Evolutionary conservation across 2,888 invertebrate species (phyloP).

Genomic region (Disparrhopalites patrizii): DNA sequence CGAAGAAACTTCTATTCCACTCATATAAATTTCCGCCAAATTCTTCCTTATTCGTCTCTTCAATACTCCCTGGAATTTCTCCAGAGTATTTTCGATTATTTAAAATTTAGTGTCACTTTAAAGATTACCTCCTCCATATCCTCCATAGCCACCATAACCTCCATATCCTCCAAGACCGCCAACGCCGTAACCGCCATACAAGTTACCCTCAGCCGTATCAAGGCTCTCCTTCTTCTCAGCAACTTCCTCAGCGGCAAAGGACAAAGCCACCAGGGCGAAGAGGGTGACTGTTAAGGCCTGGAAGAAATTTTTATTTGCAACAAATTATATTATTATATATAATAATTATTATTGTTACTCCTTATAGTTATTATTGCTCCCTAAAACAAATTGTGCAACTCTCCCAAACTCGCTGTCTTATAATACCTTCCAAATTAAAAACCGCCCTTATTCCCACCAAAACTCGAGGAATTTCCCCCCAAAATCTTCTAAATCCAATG

Average conservation of each 20-base stretch:
- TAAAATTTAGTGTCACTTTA: no score
- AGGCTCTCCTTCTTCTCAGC: constrained; percentile 31
- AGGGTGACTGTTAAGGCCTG: constrained; percentile 29
- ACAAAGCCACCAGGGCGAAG: constrained; percentile 30
- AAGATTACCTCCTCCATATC: not conserved
- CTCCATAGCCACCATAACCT: constrained; percentile 13
- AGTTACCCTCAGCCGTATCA: constrained; percentile 34
- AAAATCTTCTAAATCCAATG: not conserved
- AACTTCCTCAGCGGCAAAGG: constrained; percentile 31
- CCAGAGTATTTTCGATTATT: no score
- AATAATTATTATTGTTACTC: no score
- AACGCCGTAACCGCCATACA: constrained; percentile 28
- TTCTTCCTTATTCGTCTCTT: not conserved
- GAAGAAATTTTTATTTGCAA: not conserved
- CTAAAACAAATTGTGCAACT: no score
- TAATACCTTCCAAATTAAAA: no score
- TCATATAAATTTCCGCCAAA: no score
- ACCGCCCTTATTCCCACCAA: no score
- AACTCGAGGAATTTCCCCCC: no score
- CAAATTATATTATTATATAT: not conserved
- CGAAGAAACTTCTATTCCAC: no score
- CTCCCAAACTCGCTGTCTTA: no score
- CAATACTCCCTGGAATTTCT: no score
- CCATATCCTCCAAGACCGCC: constrained; percentile 16
- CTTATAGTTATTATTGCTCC: no score